These are phyloP conservation scores for Ciconia nigra DNA, from an alignment of 2,797 vertebrate genomes.

Conservation along the genomic window DNA sequence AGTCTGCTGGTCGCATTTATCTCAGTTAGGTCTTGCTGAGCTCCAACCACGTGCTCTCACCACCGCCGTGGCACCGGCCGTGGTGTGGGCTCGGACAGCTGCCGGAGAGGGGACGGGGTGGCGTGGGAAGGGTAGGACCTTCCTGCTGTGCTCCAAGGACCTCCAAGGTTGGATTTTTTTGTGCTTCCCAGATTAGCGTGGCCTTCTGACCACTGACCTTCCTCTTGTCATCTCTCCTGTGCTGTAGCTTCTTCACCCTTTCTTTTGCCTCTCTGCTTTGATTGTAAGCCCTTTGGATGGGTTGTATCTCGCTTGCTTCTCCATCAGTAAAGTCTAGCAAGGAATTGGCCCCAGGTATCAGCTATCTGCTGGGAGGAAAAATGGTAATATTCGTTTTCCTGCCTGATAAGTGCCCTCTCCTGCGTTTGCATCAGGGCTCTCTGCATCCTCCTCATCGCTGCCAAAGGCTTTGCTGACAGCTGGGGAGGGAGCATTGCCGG, in stretches of 20 bases:
- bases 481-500: neutral
- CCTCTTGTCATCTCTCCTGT: neutral
- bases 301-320: neutral
- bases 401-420: neutral
- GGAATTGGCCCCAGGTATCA: too few species aligned
- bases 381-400: neutral
- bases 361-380: neutral
- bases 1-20: neutral
- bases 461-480: neutral
- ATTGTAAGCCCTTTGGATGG: neutral
- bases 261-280: neutral
- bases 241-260: neutral
- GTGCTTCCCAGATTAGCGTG: neutral
- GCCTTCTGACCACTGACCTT: accelerated
- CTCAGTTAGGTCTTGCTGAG: neutral
- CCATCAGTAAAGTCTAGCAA: neutral
- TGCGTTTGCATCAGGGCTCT: neutral
- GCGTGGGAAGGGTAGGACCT: neutral
- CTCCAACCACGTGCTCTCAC: neutral
- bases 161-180: neutral
- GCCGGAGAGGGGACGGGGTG: neutral
- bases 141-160: neutral
- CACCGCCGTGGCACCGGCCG: neutral
- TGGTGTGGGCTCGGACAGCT: too few species aligned
- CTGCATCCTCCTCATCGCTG: neutral